These are phyloP conservation scores for Leptopilina syphax DNA, from an alignment of 2,888 invertebrate species.

Conservation along the genomic window DNA sequence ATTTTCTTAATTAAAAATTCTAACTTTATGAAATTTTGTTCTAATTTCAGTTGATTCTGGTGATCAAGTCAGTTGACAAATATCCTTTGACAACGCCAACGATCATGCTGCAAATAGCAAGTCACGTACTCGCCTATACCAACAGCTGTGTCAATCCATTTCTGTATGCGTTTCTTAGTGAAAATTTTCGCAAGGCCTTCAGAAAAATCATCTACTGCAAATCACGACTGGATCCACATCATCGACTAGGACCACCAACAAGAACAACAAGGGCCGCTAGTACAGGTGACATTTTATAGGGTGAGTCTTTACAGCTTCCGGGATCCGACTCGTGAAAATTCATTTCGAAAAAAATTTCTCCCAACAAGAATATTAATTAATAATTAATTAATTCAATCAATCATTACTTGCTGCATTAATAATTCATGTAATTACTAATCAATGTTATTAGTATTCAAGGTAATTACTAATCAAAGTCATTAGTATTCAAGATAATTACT, in stretches of 20 bases:
- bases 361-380: neutral
- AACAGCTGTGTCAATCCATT: constrained; percentile 97
- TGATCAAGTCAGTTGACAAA: constrained; percentile 85
- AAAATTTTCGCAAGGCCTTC: constrained; percentile 95
- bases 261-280: constrained; percentile 84
- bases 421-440: too few species aligned
- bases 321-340: constrained; percentile 16
- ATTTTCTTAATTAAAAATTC: too few species aligned
- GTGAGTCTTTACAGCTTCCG: constrained; percentile 73
- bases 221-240: constrained; percentile 77
- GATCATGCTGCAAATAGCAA: constrained; percentile 87
- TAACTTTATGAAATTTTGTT: too few species aligned
- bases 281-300: constrained; percentile 81
- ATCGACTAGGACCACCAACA: constrained; percentile 79
- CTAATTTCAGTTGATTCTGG: constrained; percentile 85
- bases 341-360: neutral
- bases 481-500: too few species aligned
- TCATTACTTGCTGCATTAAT: too few species aligned
- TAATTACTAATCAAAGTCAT: too few species aligned
- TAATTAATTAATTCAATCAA: too few species aligned
- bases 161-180: constrained; percentile 95
- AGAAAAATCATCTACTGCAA: constrained; percentile 83
- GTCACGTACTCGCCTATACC: constrained; percentile 92
- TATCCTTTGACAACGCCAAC: constrained; percentile 84
- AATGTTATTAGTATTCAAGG: too few species aligned